Conservation (phyloP, 2,888 invertebrate genomes). For the Drosophila peninsularis region DNA sequence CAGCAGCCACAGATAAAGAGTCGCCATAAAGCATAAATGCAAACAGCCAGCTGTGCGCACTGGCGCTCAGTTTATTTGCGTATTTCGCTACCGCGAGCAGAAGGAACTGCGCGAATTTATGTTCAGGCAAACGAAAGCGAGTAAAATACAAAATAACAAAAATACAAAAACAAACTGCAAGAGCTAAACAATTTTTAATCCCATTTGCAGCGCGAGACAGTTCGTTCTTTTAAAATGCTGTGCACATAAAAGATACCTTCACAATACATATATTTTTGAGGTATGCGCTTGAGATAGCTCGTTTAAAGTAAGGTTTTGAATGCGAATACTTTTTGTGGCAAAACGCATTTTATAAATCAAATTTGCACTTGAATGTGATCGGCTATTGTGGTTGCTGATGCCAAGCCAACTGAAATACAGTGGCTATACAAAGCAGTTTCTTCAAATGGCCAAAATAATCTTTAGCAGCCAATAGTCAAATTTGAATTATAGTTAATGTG, state of each 20-base stretch:
- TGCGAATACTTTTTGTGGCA: no score
- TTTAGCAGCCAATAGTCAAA: no score
- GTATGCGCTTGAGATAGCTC: no score
- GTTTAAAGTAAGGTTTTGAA: no score
- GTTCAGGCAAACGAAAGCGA: conserved; percentile 36
- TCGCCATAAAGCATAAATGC: conserved; percentile 66
- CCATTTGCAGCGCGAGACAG: conserved; percentile 49
- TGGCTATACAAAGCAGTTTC: no score
- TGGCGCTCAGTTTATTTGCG: conserved; percentile 66
- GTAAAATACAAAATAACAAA: conserved; percentile 5
- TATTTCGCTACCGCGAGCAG: conserved; percentile 54
- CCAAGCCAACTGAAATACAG: no score
- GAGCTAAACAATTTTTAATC: conserved; percentile 73
- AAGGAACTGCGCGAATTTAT: conserved; percentile 56
- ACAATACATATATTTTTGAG: neutral
- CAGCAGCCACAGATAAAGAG: conserved; percentile 63
- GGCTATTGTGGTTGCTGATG: no score
- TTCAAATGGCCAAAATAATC: no score
- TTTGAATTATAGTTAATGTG: no score
- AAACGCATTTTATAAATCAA: no score
- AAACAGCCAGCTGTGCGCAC: conserved; percentile 73
- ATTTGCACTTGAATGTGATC: no score
- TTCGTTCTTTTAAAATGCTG: neutral
- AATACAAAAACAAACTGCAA: conserved; percentile 16
- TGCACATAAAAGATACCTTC: neutral